phyloP scores from a whole-genome alignment of 2,797 vertebrate species.

The Lagorchestes hirsutus region DNA sequence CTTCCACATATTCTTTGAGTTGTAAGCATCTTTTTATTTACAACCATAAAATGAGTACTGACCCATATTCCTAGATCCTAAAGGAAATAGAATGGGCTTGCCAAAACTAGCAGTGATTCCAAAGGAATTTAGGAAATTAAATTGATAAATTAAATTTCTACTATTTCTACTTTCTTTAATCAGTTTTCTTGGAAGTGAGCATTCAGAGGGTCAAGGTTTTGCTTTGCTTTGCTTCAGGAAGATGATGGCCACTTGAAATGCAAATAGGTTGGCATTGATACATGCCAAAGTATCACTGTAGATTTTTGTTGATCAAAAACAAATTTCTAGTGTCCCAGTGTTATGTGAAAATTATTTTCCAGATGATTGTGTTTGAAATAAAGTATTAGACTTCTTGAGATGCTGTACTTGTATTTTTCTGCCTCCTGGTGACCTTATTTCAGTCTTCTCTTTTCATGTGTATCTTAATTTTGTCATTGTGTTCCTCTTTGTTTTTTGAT shows the following conservation, averaged over 20 bases:
- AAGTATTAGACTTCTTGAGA: slow-evolving; percentile 44
- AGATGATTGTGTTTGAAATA: slow-evolving; percentile 59
- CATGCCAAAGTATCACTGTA: neutral
- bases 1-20: slow-evolving; percentile 33
- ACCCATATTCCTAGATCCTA: slow-evolving; percentile 45
- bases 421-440: slow-evolving; percentile 17
- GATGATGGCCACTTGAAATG: neutral
- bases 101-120: neutral
- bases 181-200: slow-evolving; percentile 26
- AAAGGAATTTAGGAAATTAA: neutral
- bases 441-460: slow-evolving; percentile 57
- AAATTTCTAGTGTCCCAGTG: slow-evolving; percentile 23
- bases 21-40: slow-evolving; percentile 31
- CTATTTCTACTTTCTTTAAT: slow-evolving; percentile 26
- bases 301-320: slow-evolving; percentile 25
- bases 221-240: neutral
- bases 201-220: neutral
- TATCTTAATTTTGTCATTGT: slow-evolving; percentile 71
- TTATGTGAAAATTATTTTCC: slow-evolving; percentile 20
- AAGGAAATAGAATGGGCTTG: slow-evolving; percentile 36
- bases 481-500: slow-evolving; percentile 69
- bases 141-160: neutral
- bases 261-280: neutral
- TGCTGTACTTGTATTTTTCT: slow-evolving; percentile 28
- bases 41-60: slow-evolving; percentile 32